A percentile compares a stretch with the other conserved stretches of the same genome.
phyloP scores from a whole-genome alignment of 2,888 invertebrate species.

The Hirtodrosophila alboralis region DNA sequence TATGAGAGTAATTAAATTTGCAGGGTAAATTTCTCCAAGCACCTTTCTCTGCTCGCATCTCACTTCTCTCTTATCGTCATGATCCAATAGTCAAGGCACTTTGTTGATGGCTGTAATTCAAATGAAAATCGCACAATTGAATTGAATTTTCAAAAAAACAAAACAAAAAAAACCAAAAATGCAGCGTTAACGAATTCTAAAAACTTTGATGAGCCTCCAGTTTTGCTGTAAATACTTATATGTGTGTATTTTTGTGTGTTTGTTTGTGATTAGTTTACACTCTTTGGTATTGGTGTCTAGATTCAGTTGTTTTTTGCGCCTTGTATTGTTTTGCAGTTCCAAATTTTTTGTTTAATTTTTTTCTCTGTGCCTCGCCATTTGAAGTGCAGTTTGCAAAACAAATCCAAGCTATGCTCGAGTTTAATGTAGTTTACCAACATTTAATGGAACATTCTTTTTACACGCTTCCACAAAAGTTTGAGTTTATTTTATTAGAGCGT shows the following conservation, averaged over 20 bases:
- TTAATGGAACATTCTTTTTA: conserved; percentile 64
- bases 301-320: conserved; percentile 43
- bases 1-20: no score
- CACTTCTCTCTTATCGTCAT: conserved; percentile 2
- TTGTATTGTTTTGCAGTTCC: conserved; percentile 27
- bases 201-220: conserved; percentile 68
- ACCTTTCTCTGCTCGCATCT: no score
- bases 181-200: conserved; percentile 34
- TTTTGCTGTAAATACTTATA: conserved; percentile 26
- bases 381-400: conserved; percentile 65
- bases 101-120: conserved; percentile 66
- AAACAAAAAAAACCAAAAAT: no score
- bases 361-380: conserved; percentile 24
- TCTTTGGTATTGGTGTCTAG: conserved; percentile 45
- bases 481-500: conserved; percentile 69
- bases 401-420: conserved; percentile 38
- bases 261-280: conserved; percentile 69
- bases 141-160: conserved; percentile 75
- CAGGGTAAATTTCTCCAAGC: no score
- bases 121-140: conserved; percentile 74
- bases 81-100: conserved; percentile 12
- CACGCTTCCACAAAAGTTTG: conserved; percentile 50
- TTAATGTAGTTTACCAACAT: conserved; percentile 69
- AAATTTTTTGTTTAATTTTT: conserved; percentile 13
- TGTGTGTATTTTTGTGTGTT: conserved; percentile 34